Evolutionary conservation across 2,113 vertebrate species (phyloP).

Genomic region (Crotalus helleri): DNA sequence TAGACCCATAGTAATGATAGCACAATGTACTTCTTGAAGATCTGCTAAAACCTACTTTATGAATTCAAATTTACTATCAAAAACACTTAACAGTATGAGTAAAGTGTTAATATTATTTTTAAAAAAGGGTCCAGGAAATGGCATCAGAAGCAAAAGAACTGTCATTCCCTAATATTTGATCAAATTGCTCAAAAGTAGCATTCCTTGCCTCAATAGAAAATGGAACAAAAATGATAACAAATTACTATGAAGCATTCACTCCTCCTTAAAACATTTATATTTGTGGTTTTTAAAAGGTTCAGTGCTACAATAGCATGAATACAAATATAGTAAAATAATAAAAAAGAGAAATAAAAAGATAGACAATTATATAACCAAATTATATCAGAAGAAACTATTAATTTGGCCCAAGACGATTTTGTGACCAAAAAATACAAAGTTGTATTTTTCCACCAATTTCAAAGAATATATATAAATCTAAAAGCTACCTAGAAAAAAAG

Average conservation of each 20-base stretch:
- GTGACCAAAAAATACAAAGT: background rate
- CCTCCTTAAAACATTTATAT: background rate
- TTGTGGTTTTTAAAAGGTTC: background rate
- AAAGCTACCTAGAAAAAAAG: background rate
- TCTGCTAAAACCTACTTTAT: background rate
- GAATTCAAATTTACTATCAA: background rate
- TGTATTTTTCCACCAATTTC: background rate
- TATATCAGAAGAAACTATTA: background rate
- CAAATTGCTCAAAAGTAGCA: background rate
- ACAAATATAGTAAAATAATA: background rate
- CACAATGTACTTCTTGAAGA: background rate
- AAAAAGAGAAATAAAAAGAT: background rate
- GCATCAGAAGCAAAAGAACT: background rate
- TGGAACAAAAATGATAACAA: background rate
- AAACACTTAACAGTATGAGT: background rate
- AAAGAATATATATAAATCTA: background rate
- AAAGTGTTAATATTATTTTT: background rate
- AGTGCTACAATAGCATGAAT: background rate
- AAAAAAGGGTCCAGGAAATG: background rate
- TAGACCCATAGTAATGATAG: slow-evolving; percentile 22
- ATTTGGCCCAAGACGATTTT: background rate
- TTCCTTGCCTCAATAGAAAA: background rate
- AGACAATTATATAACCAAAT: background rate
- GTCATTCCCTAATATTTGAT: background rate
- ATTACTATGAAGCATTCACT: background rate